Conservation (phyloP, 2,113 vertebrate genomes). For the Ageneiosus marmoratus region DNA sequence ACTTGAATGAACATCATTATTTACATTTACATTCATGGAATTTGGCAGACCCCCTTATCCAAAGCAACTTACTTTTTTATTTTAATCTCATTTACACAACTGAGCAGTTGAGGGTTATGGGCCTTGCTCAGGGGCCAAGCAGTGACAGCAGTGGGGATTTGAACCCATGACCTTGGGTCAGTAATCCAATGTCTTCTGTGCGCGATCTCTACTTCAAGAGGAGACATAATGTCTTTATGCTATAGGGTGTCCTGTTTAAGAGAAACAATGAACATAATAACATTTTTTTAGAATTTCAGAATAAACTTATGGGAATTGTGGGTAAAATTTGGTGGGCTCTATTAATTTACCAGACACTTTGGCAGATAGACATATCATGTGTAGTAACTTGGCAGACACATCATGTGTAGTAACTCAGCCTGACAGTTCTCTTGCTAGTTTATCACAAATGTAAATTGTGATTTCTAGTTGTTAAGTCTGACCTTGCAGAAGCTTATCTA, state of each 20-base stretch:
- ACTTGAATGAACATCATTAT: too few species aligned
- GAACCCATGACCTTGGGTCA: too few species aligned
- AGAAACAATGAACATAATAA: background rate
- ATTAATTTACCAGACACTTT: background rate
- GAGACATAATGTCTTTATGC: background rate
- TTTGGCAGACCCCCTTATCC: too few species aligned
- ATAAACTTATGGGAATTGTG: background rate
- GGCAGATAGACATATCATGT: background rate
- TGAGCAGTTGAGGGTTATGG: too few species aligned
- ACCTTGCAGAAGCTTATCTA: background rate
- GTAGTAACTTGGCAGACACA: too few species aligned
- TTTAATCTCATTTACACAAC: too few species aligned
- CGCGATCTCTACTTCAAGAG: background rate
- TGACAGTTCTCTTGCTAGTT: background rate
- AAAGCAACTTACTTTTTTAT: too few species aligned
- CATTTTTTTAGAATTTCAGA: background rate
- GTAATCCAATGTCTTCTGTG: too few species aligned
- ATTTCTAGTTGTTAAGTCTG: background rate
- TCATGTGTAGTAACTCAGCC: too few species aligned
- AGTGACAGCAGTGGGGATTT: too few species aligned
- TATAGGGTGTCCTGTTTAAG: background rate
- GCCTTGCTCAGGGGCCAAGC: too few species aligned
- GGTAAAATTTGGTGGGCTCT: background rate
- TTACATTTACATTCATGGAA: too few species aligned
- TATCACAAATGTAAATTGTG: background rate